Evolutionary conservation across 2,888 invertebrate species (phyloP), one percentile per base, ranked within the genome.

Genomic region (Lypha dubia): DNA sequence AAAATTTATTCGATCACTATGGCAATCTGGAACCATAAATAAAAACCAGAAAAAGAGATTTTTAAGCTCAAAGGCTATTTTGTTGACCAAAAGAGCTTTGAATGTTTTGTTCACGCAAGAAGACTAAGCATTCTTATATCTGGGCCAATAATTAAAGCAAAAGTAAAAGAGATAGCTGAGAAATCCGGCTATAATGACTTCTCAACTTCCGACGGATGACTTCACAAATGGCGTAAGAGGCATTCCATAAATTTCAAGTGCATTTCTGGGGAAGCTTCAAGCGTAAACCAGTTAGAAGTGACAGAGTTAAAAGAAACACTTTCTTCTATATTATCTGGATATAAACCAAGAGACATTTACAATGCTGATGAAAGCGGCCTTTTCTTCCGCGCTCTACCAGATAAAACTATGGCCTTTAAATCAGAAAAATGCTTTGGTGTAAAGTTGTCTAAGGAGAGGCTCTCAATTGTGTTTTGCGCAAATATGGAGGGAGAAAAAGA

Each of bases 291-390:
- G n/a, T n/a, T n/a, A n/a, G n/a, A n/a, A n/a, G n/a, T n/a, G n/a
- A n/a, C n/a, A n/a, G n/a, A n/a, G n/a, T n/a, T n/a, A n/a, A n/a
- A n/a, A n/a, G n/a, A 38, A 76, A 75, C 68, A 44, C 56, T 81
- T 32, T 32, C 32, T 32, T 32, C 32, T 51, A 24, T 75, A 32
- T 51, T 75, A 38, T 63, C 32, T 41, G 63, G 51, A 11, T 86
- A 79, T 44, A 35, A 71, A 28, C n/a, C 80, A 38, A 38, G 83
- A 17, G 63, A 84, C 49, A 84, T 85, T 17, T 74, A 51, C 4
- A 85, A 83, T 53, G 70, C 73, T 13, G 88, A 89, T 86, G 89
- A 89, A n/a, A n/a, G n/a, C n/a, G n/a, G n/a, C n/a, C n/a, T n/a
- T n/a, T n/a, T n/a, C n/a, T n/a, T n/a, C n/a, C n/a, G n/a, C n/a